These are phyloP conservation scores for Polyodon spathula DNA, from an alignment of 2,113 vertebrate species.

Conservation along the genomic window DNA sequence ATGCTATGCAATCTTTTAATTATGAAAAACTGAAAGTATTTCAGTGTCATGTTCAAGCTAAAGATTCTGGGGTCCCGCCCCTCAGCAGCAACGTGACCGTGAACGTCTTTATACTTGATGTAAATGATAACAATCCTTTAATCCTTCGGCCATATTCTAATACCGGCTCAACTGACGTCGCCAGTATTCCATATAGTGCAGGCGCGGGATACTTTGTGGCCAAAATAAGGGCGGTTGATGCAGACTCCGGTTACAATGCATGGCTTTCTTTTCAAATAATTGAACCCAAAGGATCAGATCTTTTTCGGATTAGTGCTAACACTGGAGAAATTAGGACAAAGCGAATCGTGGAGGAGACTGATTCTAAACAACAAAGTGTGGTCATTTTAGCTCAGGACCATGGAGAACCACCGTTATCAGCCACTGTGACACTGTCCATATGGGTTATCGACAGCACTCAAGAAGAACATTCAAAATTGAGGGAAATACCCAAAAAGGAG, in stretches of 20 bases:
- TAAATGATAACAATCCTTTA: slow-evolving; percentile 41
- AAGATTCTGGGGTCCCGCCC: slow-evolving; percentile 44
- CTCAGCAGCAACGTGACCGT: slow-evolving; percentile 47
- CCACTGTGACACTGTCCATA: slow-evolving; percentile 38
- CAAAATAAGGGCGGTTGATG: slow-evolving; percentile 65
- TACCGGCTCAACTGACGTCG: slow-evolving; percentile 34
- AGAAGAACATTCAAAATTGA: slow-evolving; percentile 32
- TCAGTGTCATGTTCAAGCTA: slow-evolving; percentile 42
- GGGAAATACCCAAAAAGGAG: slow-evolving; percentile 30
- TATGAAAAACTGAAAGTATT: slow-evolving; percentile 40
- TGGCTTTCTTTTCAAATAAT: slow-evolving; percentile 56
- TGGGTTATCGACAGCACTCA: slow-evolving; percentile 32
- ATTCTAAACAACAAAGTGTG: slow-evolving; percentile 37
- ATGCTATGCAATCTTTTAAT: slow-evolving; percentile 44
- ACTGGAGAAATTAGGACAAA: slow-evolving; percentile 57
- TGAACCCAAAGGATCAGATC: slow-evolving; percentile 48
- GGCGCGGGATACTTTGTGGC: slow-evolving; percentile 58
- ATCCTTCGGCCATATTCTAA: slow-evolving; percentile 36
- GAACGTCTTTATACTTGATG: slow-evolving; percentile 44
- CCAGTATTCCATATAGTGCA: slow-evolving; percentile 50
- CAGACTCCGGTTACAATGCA: slow-evolving; percentile 58
- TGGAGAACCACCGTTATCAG: slow-evolving; percentile 40
- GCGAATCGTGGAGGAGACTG: slow-evolving; percentile 40
- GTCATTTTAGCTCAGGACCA: slow-evolving; percentile 38
- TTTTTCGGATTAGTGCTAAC: slow-evolving; percentile 58